Conservation (phyloP, 1,140 invertebrate species). For the Tetramorium simillimum region DNA sequence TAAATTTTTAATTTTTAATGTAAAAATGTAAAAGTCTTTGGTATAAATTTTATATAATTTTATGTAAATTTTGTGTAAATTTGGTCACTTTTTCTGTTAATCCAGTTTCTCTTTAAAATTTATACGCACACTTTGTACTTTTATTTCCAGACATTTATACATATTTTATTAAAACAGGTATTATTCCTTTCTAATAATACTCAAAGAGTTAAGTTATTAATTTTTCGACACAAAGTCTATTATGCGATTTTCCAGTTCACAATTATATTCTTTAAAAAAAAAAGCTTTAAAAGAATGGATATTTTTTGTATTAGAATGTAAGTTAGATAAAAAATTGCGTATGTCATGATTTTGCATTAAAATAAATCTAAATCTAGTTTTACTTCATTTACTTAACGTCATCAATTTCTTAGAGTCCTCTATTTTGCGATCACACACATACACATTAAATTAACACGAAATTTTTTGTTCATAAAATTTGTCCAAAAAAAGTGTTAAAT, state of each 20-base stretch:
- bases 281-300: not conserved
- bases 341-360: not conserved
- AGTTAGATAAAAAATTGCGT: not conserved
- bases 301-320: not conserved
- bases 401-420: not conserved
- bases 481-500: not conserved
- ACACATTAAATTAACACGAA: not conserved
- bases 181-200: not conserved
- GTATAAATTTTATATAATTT: not conserved
- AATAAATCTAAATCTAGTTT: not conserved
- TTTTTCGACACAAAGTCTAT: not conserved
- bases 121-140: not conserved
- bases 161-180: constrained; percentile 8
- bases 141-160: not conserved
- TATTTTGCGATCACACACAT: not conserved
- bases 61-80: too few relatives aligned
- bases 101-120: not conserved
- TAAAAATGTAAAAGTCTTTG: not conserved
- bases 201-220: not conserved
- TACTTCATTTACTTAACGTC: not conserved
- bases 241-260: not conserved
- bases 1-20: not conserved
- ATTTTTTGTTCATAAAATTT: not conserved
- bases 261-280: not conserved
- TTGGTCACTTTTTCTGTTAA: not conserved